Percentiles rank a stretch among this genome's conserved stretches.
phyloP scores from a whole-genome alignment of 2,113 vertebrate genomes.

The Panurus biarmicus region DNA sequence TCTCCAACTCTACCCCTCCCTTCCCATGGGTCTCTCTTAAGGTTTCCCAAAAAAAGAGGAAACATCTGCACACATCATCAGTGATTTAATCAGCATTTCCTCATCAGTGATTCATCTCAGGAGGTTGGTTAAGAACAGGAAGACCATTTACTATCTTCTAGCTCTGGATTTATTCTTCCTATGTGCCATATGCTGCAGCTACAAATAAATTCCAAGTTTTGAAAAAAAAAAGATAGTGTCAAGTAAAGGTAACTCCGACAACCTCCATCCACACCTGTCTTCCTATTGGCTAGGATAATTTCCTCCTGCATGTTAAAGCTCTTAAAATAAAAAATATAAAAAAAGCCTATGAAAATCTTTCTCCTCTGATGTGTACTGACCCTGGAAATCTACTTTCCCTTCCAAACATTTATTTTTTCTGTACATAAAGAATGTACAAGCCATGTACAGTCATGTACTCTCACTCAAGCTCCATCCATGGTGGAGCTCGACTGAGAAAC shows the following conservation, averaged over 20 bases:
- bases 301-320: background rate
- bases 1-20: rapidly evolving
- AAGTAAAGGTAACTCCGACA: background rate
- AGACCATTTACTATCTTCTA: background rate
- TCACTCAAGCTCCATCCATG: no score
- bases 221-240: background rate
- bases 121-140: background rate
- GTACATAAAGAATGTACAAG: background rate
- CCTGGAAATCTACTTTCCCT: background rate
- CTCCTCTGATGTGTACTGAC: background rate
- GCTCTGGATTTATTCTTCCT: background rate
- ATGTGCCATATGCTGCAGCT: background rate
- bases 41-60: background rate
- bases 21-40: background rate
- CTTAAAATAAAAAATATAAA: background rate
- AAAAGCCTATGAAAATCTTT: background rate
- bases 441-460: no score
- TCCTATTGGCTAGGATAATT: background rate
- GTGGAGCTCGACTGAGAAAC: background rate
- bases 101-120: background rate
- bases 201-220: background rate
- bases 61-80: background rate
- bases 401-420: background rate
- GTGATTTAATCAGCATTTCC: background rate
- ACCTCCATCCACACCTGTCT: background rate